Percentiles rank a stretch among this genome's conserved stretches.
Evolutionary conservation across 1,140 invertebrate species (phyloP).

Genomic region (Zaprionus inermis): DNA sequence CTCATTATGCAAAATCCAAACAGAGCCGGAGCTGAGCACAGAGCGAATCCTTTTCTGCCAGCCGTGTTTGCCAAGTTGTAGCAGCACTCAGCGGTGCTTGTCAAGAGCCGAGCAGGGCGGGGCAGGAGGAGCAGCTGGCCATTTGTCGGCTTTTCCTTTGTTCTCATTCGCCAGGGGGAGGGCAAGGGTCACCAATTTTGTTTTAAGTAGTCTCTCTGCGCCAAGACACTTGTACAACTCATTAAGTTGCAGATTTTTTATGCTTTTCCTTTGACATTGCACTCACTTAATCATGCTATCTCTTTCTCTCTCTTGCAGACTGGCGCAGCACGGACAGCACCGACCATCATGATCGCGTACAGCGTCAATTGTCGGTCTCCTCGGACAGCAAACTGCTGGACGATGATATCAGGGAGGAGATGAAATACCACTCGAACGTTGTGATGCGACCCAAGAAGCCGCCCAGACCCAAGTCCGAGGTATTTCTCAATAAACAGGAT

Average conservation of each 20-base stretch:
- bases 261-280: constrained; percentile 8
- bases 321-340: constrained; percentile 90
- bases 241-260: constrained; percentile 65
- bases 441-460: constrained; percentile 94
- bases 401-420: constrained; percentile 92
- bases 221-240: constrained; percentile 50
- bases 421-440: constrained; percentile 87
- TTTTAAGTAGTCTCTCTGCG: constrained; percentile 60
- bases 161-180: constrained; percentile 18
- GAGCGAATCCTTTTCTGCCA: constrained; percentile 21
- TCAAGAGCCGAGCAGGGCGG: too few relatives aligned
- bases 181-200: constrained; percentile 61
- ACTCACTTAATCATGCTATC: constrained; percentile 27
- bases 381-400: constrained; percentile 95
- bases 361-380: constrained; percentile 94
- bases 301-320: constrained; percentile 85
- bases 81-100: constrained; percentile 34
- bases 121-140: constrained; percentile 30
- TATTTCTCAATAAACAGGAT: constrained; percentile 89
- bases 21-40: background rate
- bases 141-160: constrained; percentile 60
- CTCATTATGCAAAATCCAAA: constrained; percentile 46
- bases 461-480: constrained; percentile 94
- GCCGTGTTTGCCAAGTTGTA: constrained; percentile 22
- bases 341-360: constrained; percentile 89